Conservation (phyloP, 2,888 invertebrate genomes). For the Tenthredo distinguenda region DNA sequence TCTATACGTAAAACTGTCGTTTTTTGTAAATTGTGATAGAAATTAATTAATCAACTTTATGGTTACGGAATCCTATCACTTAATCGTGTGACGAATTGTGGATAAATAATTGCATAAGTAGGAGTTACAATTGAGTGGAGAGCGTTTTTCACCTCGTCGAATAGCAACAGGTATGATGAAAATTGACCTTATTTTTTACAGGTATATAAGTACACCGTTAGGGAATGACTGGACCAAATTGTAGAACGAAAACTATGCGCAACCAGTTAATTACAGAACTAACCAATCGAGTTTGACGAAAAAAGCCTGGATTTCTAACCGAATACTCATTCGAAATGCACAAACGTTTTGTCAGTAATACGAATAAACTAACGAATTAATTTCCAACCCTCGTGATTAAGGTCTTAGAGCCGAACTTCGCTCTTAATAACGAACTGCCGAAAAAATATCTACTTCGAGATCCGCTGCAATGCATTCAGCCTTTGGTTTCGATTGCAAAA, state of each 20-base stretch:
- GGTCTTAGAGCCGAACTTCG: background rate
- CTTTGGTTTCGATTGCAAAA: background rate
- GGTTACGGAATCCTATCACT: background rate
- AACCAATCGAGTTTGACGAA: background rate
- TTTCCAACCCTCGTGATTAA: background rate
- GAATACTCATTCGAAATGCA: background rate
- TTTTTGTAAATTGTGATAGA: background rate
- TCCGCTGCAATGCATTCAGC: background rate
- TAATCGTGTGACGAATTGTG: background rate
- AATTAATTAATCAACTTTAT: slow-evolving; percentile 2
- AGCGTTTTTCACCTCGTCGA: background rate
- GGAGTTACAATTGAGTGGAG: slow-evolving; percentile 33
- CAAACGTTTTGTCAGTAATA: background rate
- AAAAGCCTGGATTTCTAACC: background rate
- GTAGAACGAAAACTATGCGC: background rate
- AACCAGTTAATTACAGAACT: background rate
- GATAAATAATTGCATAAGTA: slow-evolving; percentile 30
- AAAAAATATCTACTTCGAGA: background rate
- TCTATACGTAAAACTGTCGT: background rate
- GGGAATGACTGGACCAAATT: background rate
- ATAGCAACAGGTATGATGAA: slow-evolving; percentile 39
- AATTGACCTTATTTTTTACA: slow-evolving; percentile 42
- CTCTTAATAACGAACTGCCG: background rate
- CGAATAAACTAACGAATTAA: background rate
- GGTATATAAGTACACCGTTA: background rate